phyloP scores from a whole-genome alignment of 2,888 invertebrate genomes.

The Cephus rjabovi region DNA sequence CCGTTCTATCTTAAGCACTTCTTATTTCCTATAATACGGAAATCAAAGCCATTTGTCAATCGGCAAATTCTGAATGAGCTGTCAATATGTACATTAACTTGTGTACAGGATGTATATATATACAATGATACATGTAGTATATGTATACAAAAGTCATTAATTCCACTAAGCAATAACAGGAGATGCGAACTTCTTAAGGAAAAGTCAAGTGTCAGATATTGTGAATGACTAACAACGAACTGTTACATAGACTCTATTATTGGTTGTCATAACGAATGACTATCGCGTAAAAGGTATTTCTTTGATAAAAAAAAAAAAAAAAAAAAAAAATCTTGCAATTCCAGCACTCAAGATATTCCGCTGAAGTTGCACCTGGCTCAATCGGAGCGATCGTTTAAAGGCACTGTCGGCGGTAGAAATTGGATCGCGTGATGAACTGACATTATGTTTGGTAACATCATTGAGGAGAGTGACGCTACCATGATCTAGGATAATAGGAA shows the following conservation, averaged over 20 bases:
- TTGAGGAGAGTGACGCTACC: background rate
- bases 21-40: background rate
- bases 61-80: background rate
- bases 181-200: background rate
- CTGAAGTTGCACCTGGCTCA: background rate
- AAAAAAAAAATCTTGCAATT: background rate
- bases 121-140: background rate
- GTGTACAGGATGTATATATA: background rate
- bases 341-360: background rate
- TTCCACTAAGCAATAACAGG: background rate
- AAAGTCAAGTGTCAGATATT: background rate
- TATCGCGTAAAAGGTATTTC: background rate
- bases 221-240: background rate
- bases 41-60: background rate
- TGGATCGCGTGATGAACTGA: background rate
- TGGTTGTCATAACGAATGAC: background rate
- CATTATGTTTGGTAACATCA: background rate
- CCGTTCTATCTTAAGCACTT: background rate
- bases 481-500: background rate
- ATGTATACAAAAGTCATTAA: background rate
- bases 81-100: background rate
- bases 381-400: background rate
- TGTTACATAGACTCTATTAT: background rate
- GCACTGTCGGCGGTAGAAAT: background rate
- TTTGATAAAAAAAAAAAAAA: background rate